A percentile compares a stretch with the other conserved stretches of the same genome.
Conservation (phyloP, 2,888 invertebrate species). For the Caenorhabditis sulstoni region DNA sequence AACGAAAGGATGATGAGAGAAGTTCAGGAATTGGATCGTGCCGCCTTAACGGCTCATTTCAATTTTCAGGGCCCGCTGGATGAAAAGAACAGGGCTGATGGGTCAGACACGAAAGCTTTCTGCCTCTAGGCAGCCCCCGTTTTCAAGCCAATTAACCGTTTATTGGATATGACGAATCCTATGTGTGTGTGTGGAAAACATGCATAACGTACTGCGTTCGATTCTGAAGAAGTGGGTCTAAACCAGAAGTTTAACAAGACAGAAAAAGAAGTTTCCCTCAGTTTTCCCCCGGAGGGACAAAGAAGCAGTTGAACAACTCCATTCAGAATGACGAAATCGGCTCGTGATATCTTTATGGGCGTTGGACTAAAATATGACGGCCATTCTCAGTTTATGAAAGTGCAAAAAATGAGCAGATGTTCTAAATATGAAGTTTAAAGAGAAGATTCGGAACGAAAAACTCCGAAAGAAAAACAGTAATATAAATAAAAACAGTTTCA, state of each 20-base stretch:
- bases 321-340: constrained; percentile 10
- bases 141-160: constrained; percentile 42
- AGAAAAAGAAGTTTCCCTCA: constrained; percentile 8
- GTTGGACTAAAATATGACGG: constrained; percentile 10
- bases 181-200: constrained; percentile 33
- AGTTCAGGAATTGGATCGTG: too few species aligned
- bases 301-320: not conserved
- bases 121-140: not conserved
- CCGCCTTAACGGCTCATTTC: too few species aligned
- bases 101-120: constrained; percentile 18
- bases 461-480: not conserved
- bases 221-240: constrained; percentile 22
- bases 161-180: constrained; percentile 34
- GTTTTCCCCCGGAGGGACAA: not conserved
- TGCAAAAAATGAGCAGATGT: constrained; percentile 1
- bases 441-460: not conserved
- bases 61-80: too few species aligned
- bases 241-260: constrained; percentile 4
- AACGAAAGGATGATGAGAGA: too few species aligned
- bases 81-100: not conserved
- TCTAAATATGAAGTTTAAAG: not conserved
- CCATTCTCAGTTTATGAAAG: not conserved
- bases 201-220: constrained; percentile 29
- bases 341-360: constrained; percentile 20
- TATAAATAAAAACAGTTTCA: too few species aligned